Percentiles rank a stretch among this genome's conserved stretches.
Evolutionary conservation across 2,113 vertebrate genomes (phyloP).

Genomic region (Azemiops feae): DNA sequence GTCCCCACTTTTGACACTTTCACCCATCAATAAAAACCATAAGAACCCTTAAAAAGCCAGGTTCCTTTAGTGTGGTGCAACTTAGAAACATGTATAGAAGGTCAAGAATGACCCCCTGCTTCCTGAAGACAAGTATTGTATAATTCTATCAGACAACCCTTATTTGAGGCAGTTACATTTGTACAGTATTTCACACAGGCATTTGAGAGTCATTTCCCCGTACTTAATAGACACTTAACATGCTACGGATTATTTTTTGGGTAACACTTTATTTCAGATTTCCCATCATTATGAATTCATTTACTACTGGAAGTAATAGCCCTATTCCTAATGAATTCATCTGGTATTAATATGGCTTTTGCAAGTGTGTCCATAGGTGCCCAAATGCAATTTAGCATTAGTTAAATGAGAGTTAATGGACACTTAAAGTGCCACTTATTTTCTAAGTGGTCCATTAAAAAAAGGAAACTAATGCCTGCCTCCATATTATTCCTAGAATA

Average conservation of each 20-base stretch:
- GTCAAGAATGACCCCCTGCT: neutral
- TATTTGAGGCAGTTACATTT: slow-evolving; percentile 8
- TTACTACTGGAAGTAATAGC: slow-evolving; percentile 44
- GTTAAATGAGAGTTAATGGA: slow-evolving; percentile 64
- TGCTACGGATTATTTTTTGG: slow-evolving; percentile 43
- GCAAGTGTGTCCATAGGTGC: slow-evolving; percentile 46
- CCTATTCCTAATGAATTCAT: slow-evolving; percentile 47
- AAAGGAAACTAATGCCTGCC: slow-evolving; percentile 33
- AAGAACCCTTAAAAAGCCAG: neutral
- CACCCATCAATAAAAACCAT: neutral
- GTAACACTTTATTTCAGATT: slow-evolving; percentile 56
- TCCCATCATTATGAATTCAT: slow-evolving; percentile 53
- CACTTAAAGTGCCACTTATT: slow-evolving; percentile 59
- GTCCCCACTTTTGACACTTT: neutral
- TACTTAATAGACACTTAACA: slow-evolving; percentile 48
- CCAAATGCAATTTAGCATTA: slow-evolving; percentile 57
- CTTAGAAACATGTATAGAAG: slow-evolving; percentile 6
- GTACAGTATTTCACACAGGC: slow-evolving; percentile 31
- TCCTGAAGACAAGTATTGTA: neutral
- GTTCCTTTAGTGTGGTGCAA: neutral
- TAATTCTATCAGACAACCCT: neutral
- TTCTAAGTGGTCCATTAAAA: slow-evolving; percentile 58
- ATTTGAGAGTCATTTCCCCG: slow-evolving; percentile 11
- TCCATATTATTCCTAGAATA: slow-evolving; percentile 37
- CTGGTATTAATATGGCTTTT: slow-evolving; percentile 42